phyloP scores from a whole-genome alignment of 2,888 invertebrate genomes.

The Drosophila algonquin region DNA sequence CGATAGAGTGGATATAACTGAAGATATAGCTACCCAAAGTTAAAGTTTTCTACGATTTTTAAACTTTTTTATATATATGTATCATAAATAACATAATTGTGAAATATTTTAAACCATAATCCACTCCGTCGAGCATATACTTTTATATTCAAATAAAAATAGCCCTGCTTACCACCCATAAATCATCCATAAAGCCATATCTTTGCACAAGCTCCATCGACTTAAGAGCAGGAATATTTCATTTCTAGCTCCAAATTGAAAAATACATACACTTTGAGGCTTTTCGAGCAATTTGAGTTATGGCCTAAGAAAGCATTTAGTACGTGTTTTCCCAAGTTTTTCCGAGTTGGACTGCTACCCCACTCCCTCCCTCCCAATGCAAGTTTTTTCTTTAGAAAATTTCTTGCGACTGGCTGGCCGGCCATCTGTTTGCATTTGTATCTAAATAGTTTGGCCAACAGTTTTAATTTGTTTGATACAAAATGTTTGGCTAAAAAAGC shows the following conservation, averaged over 20 bases:
- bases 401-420: constrained; percentile 23
- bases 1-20: too few species aligned
- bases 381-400: constrained; percentile 22
- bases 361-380: not conserved
- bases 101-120: not conserved
- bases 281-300: constrained; percentile 20
- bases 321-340: constrained; percentile 35
- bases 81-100: too few species aligned
- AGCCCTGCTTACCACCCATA: not conserved
- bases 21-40: too few species aligned
- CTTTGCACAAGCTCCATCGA: not conserved
- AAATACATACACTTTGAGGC: not conserved
- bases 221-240: not conserved
- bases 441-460: constrained; percentile 57
- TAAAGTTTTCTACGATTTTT: too few species aligned
- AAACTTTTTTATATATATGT: too few species aligned
- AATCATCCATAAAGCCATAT: not conserved
- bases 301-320: constrained; percentile 14
- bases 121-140: not conserved
- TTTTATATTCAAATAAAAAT: too few species aligned
- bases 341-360: not conserved
- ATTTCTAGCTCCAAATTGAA: not conserved
- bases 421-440: constrained; percentile 52
- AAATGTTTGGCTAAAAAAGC: constrained; percentile 27
- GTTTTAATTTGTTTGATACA: constrained; percentile 57